Percentiles rank a stretch among this genome's conserved stretches.
Conservation (phyloP, 2,113 vertebrate genomes). For the Corythaixoides concolor region DNA sequence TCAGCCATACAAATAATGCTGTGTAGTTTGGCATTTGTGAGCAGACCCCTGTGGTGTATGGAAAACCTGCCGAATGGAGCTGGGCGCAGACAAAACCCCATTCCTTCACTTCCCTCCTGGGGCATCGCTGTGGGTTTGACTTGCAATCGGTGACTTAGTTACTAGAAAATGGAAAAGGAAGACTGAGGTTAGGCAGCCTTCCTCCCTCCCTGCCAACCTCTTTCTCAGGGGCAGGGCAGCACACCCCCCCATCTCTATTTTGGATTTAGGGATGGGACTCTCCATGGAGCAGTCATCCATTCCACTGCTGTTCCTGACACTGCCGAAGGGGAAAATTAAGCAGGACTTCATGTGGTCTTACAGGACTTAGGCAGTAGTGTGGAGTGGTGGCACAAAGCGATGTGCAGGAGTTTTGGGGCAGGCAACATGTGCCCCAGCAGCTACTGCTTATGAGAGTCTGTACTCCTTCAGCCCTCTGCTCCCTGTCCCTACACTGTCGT, state of each 20-base stretch:
- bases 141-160: not conserved
- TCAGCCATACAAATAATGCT: too few species aligned
- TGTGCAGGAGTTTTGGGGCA: not conserved
- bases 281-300: not conserved
- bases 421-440: not conserved
- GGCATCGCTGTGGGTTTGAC: not conserved
- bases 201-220: not conserved
- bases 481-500: not conserved
- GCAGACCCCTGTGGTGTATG: too few species aligned
- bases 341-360: not conserved
- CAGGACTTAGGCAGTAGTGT: not conserved
- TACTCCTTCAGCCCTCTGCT: not conserved
- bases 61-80: not conserved
- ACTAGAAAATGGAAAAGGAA: not conserved
- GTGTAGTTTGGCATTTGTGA: too few species aligned
- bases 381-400: not conserved
- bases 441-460: not conserved
- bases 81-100: not conserved
- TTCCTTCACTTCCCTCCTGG: not conserved
- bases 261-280: not conserved
- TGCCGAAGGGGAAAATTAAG: not conserved
- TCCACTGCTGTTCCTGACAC: not conserved
- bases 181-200: not conserved
- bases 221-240: not conserved
- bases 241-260: not conserved